Base-by-base conservation (phyloP, 1,140 invertebrate genomes). In the Brachionus rotundiformis region DNA sequence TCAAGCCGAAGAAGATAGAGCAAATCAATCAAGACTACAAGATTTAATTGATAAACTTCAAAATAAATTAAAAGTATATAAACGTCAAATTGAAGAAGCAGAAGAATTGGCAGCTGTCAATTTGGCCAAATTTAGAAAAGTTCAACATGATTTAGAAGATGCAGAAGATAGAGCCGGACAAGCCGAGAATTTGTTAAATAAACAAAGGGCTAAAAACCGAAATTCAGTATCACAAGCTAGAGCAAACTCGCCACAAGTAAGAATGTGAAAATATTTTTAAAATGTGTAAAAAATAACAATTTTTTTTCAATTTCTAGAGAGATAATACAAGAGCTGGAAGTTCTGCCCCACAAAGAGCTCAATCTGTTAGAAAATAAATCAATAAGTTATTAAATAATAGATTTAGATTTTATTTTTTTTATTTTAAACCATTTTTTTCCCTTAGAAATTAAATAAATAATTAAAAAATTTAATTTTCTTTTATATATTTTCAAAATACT, bases 61-160 rank as follows among this genome's bases (percentile, higher is more conserved):
- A 91, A 93, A 95, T 90, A 99, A 98, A 92, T 96, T 98, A 91
- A 98, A 98, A 91, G 95, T 94, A 83, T 98, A 98, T 92, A 98
- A 98, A 93, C 93, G 95, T 90, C 96, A 98, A 91, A 96, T 98
- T 86, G 96, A 98, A 87, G 96, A 98, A 89, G 95, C 96, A 83
- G 95, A 98, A 91, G 96, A 98, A 90, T 96, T 98, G 86, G 96
- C 96, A 85, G 95, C 95, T 86, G 91, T 98, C 84, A 98, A 98
- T 90, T 92, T 98, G 88, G 96, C 95, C 89, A 98, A 98, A 91
- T 98, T 97, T 94, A 94, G 96, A 87, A 98, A 98, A 90, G 94
- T 95, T n/a, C 49, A 81, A 68, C 49, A 61, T 27, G 54, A 63
- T 23, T 25, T 81, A 13, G 54, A 99, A 89, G 96, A 99, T 90